Percentiles rank a stretch among this genome's conserved stretches.
Evolutionary conservation across 2,797 vertebrate species (phyloP).

Genomic region (Fringilla coelebs): DNA sequence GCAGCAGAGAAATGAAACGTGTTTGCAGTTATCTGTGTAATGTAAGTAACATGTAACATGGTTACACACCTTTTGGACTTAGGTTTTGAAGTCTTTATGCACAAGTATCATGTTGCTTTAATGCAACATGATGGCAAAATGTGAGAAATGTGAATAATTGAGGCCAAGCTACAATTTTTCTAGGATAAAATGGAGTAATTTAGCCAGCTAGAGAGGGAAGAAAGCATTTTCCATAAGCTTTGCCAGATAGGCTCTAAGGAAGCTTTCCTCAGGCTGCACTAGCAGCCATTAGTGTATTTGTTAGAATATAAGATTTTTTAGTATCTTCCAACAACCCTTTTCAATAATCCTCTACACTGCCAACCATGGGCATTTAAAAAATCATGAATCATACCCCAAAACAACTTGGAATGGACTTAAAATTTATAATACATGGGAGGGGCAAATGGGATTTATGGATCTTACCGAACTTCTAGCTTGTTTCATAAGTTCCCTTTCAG

Average conservation of each 20-base stretch:
- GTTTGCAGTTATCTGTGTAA: neutral
- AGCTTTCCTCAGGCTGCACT: constrained; percentile 3
- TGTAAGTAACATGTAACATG: neutral
- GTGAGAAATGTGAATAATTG: constrained; percentile 3
- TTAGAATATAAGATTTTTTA: neutral
- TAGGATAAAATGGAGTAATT: neutral
- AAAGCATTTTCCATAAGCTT: neutral
- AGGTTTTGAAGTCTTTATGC: neutral
- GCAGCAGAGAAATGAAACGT: neutral
- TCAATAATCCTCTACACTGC: neutral
- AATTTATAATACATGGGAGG: neutral
- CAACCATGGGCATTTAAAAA: neutral
- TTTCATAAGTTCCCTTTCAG: neutral
- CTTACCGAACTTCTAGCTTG: neutral
- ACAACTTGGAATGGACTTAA: neutral
- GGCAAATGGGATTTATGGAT: accelerated
- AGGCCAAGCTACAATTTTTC: neutral
- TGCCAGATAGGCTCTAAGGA: constrained; percentile 28
- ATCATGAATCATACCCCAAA: neutral
- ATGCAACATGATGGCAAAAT: neutral
- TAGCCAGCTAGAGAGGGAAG: constrained; percentile 43
- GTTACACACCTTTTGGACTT: neutral
- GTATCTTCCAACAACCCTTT: neutral
- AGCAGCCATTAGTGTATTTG: neutral
- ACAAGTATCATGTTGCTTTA: neutral